Conservation (phyloP, 92 coral and sea anemone species). For the Heteractis magnifica region DNA sequence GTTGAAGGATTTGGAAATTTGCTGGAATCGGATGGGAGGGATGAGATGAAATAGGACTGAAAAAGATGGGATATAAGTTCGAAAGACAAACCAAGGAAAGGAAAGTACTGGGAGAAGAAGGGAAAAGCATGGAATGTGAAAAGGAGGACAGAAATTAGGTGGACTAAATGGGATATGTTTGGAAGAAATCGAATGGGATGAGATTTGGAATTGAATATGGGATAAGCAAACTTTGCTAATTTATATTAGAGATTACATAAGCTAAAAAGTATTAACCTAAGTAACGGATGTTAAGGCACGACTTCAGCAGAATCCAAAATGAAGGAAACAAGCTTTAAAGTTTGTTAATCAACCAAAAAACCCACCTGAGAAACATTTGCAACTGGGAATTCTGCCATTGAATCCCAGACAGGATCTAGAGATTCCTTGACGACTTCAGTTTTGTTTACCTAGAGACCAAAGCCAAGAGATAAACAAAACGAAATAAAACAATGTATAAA, state of each 20-base stretch:
- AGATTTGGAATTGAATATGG: not conserved
- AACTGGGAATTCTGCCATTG: slow-evolving; percentile 67
- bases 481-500: not conserved
- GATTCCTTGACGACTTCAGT: slow-evolving; percentile 63
- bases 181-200: not conserved
- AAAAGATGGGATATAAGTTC: not conserved
- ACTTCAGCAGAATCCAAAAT: too few relatives aligned
- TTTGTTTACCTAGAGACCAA: slow-evolving; percentile 47
- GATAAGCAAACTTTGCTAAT: not conserved
- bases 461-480: not conserved
- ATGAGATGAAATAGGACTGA: not conserved
- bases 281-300: too few relatives aligned
- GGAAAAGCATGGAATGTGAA: too few relatives aligned
- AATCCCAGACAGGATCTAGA: slow-evolving; percentile 75
- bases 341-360: not conserved
- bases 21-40: not conserved
- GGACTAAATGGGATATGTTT: not conserved
- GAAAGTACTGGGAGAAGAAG: too few relatives aligned
- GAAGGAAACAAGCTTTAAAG: not conserved
- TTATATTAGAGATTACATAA: too few relatives aligned
- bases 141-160: not conserved
- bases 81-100: too few relatives aligned
- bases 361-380: slow-evolving; percentile 69
- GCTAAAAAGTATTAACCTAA: too few relatives aligned
- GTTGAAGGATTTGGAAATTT: not conserved